Conservation (phyloP, 2,113 vertebrate genomes). For the Scortum barcoo region DNA sequence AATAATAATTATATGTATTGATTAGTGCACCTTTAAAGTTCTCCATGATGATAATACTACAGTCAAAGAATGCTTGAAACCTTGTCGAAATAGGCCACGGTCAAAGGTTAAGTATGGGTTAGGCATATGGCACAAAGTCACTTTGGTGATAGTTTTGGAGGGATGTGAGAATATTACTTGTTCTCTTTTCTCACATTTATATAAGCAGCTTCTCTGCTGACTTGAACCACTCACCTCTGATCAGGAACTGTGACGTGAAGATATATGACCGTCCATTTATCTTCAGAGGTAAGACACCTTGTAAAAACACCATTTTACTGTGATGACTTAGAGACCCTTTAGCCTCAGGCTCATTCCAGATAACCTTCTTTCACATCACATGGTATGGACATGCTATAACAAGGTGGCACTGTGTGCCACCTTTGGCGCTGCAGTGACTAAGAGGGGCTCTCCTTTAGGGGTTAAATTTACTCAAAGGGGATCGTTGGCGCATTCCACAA, state of each 20-base stretch:
- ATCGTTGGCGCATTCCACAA: slow-evolving; percentile 9
- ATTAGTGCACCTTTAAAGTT: neutral
- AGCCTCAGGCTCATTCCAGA: slow-evolving; percentile 55
- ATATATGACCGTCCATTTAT: slow-evolving; percentile 41
- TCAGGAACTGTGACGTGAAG: slow-evolving; percentile 19
- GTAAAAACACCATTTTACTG: slow-evolving; percentile 41
- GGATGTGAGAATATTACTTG: neutral
- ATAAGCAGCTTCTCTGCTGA: neutral
- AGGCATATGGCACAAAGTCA: too few relatives aligned
- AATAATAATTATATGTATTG: too few relatives aligned
- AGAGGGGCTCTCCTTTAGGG: slow-evolving; percentile 1
- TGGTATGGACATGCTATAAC: slow-evolving; percentile 31
- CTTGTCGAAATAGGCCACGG: neutral
- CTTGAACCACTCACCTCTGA: neutral
- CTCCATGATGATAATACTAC: neutral
- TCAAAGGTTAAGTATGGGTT: neutral
- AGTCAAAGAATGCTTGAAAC: neutral
- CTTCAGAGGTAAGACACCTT: slow-evolving; percentile 27
- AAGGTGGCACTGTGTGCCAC: slow-evolving; percentile 31
- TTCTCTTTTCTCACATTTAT: neutral
- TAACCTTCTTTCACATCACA: slow-evolving; percentile 1
- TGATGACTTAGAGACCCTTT: slow-evolving; percentile 46
- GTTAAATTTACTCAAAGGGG: slow-evolving; percentile 13
- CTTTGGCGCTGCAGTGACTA: slow-evolving; percentile 8
- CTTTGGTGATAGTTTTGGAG: neutral